Evolutionary conservation across 2,113 vertebrate species (phyloP).

Genomic region (Poicephalus meyeri): DNA sequence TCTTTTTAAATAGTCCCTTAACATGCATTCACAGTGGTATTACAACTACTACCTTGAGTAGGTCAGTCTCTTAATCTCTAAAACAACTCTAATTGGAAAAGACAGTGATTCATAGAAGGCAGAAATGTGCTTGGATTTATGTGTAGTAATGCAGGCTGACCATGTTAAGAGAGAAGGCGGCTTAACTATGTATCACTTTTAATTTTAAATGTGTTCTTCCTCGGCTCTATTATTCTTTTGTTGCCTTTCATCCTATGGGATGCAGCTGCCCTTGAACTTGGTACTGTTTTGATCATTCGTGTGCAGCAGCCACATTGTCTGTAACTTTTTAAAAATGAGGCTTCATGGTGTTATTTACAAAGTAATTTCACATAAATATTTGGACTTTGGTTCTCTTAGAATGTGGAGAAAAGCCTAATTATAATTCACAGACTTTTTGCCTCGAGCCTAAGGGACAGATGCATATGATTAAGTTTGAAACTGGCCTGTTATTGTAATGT

Average conservation of each 20-base stretch:
- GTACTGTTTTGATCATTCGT: conserved; percentile 79
- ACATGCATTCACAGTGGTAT: background rate
- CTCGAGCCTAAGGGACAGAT: conserved; percentile 79
- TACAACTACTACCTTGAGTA: background rate
- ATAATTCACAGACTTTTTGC: conserved; percentile 79
- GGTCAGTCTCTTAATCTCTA: conserved; percentile 24
- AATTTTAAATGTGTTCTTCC: conserved; percentile 77
- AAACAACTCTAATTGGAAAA: conserved; percentile 14
- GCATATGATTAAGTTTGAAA: conserved; percentile 85
- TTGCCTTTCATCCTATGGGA: conserved; percentile 79
- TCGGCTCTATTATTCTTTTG: conserved; percentile 78
- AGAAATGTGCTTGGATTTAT: background rate
- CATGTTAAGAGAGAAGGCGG: background rate
- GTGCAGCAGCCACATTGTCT: conserved; percentile 79
- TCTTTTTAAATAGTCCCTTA: background rate
- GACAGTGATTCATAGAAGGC: background rate
- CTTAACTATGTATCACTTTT: conserved; percentile 69
- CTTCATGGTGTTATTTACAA: conserved; percentile 73
- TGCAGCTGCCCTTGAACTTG: conserved; percentile 81
- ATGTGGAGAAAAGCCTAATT: conserved; percentile 76
- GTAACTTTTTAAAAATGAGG: conserved; percentile 73
- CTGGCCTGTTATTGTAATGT: conserved; percentile 84
- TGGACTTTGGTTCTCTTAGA: conserved; percentile 70
- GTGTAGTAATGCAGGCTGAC: conserved; percentile 13
- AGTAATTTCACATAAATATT: conserved; percentile 75